Evolutionary conservation across 2,113 vertebrate species (phyloP).

Genomic region (Antechinus stuartii): DNA sequence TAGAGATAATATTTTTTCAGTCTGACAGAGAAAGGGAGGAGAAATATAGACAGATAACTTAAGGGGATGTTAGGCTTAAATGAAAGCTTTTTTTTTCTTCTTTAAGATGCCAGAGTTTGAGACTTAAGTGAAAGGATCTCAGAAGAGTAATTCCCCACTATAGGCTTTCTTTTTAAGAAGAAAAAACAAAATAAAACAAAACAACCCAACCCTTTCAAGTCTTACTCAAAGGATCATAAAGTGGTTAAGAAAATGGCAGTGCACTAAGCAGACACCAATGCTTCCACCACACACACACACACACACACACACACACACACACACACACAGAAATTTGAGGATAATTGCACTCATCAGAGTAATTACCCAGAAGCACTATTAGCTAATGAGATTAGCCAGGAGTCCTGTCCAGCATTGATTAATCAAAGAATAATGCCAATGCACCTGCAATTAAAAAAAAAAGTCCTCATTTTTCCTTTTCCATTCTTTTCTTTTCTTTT

Average conservation of each 20-base stretch:
- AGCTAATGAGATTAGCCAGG: conserved; percentile 80
- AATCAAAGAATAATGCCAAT: conserved; percentile 77
- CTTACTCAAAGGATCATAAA: background rate
- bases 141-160: conserved; percentile 21
- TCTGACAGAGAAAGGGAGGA: background rate
- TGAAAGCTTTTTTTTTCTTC: background rate
- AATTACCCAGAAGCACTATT: conserved; percentile 78
- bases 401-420: conserved; percentile 74
- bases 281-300: conserved; percentile 28
- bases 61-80: background rate
- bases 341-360: conserved; percentile 78
- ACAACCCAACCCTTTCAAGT: background rate
- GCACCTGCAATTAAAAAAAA: conserved; percentile 70
- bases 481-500: background rate
- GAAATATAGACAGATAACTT: background rate
- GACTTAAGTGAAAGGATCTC: background rate
- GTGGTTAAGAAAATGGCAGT: conserved; percentile 27
- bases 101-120: background rate
- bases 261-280: conserved; percentile 58
- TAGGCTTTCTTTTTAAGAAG: background rate
- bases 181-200: background rate
- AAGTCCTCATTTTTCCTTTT: background rate
- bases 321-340: conserved; percentile 68
- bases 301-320: background rate
- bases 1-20: background rate